Percentiles rank a stretch among this genome's conserved stretches.
These are phyloP conservation scores for Dynastes hyllus DNA, from an alignment of 2,888 invertebrate species.

Conservation along the genomic window DNA sequence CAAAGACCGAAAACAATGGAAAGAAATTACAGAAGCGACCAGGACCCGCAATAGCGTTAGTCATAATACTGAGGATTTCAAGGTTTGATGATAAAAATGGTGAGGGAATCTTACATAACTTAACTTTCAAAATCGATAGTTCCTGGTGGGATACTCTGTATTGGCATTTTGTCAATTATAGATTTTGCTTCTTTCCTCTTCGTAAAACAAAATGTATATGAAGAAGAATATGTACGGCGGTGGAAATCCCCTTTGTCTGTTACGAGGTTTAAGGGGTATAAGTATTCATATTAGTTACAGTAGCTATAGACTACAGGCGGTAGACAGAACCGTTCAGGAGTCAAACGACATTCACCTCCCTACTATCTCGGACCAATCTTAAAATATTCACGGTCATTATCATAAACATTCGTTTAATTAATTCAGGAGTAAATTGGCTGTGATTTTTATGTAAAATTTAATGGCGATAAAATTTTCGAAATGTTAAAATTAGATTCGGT, in stretches of 20 bases:
- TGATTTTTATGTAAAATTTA: constrained; percentile 46
- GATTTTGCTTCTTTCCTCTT: too few relatives aligned
- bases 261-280: constrained; percentile 46
- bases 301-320: constrained; percentile 48
- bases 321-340: constrained; percentile 55
- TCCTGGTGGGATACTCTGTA: too few relatives aligned
- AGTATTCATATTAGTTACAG: constrained; percentile 49
- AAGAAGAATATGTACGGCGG: too few relatives aligned
- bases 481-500: constrained; percentile 34
- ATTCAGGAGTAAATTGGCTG: constrained; percentile 50
- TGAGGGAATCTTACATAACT: too few relatives aligned
- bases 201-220: too few relatives aligned
- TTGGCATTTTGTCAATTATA: too few relatives aligned
- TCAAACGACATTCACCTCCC: constrained; percentile 55
- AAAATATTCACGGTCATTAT: constrained; percentile 58
- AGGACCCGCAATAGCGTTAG: too few relatives aligned
- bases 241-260: not conserved
- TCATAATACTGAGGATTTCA: too few relatives aligned
- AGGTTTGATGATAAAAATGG: too few relatives aligned
- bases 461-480: constrained; percentile 46
- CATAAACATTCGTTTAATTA: constrained; percentile 57
- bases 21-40: too few relatives aligned
- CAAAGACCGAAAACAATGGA: too few relatives aligned
- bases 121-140: too few relatives aligned
- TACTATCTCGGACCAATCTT: constrained; percentile 56